phyloP scores from a whole-genome alignment of 2,888 invertebrate genomes.

The Polyommatus icarus region DNA sequence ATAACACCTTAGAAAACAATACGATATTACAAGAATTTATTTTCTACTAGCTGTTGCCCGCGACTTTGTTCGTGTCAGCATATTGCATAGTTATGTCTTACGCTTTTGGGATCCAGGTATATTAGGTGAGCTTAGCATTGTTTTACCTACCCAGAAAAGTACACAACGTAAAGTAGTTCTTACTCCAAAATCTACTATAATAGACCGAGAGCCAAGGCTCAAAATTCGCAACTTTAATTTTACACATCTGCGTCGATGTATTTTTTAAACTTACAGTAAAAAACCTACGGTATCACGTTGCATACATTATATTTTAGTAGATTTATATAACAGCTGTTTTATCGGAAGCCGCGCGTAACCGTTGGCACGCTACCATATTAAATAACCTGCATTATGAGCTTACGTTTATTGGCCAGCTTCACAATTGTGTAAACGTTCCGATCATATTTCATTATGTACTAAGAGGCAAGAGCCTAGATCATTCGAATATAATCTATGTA shows the following conservation, averaged over 20 bases:
- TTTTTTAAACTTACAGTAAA: conserved; percentile 1
- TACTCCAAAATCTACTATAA: not conserved
- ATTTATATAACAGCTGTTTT: conserved; percentile 51
- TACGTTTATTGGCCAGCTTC: conserved; percentile 49
- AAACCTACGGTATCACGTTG: not conserved
- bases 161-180: not conserved
- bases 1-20: too few relatives aligned
- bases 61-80: too few relatives aligned
- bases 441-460: conserved; percentile 40
- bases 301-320: not conserved
- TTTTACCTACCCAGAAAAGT: not conserved
- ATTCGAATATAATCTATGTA: not conserved
- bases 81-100: too few relatives aligned
- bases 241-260: not conserved
- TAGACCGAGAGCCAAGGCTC: not conserved
- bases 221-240: not conserved
- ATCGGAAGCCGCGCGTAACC: conserved; percentile 55
- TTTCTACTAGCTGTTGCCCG: too few relatives aligned
- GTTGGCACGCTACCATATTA: conserved; percentile 56
- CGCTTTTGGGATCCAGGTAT: too few relatives aligned
- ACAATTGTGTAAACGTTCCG: conserved; percentile 41
- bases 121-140: too few relatives aligned
- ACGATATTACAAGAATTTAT: too few relatives aligned
- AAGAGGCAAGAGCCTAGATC: conserved; percentile 29
- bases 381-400: conserved; percentile 49